Percentiles rank a stretch among this genome's conserved stretches.
These are phyloP conservation scores for Xiphophorus birchmanni DNA, from an alignment of 2,797 vertebrate species.

Conservation along the genomic window DNA sequence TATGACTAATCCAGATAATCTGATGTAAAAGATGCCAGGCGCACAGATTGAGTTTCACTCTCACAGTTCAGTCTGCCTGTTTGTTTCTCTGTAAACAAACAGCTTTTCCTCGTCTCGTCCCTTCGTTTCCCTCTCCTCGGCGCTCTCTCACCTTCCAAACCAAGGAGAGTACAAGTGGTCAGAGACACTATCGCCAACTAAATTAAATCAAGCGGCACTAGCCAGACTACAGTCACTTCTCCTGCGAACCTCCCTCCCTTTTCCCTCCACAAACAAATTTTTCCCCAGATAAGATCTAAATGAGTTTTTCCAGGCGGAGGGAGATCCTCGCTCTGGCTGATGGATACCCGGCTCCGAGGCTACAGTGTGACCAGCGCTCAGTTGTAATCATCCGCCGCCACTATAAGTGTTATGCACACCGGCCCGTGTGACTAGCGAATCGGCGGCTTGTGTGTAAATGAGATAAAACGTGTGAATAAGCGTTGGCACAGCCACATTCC, in stretches of 20 bases:
- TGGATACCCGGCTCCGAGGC: constrained; percentile 68
- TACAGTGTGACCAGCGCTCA: constrained; percentile 59
- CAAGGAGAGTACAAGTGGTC: constrained; percentile 76
- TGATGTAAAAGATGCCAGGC: background rate
- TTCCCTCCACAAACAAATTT: constrained; percentile 76
- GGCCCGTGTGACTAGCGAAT: constrained; percentile 44
- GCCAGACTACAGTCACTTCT: constrained; percentile 68
- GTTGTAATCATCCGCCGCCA: constrained; percentile 70
- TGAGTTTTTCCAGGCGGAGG: constrained; percentile 82
- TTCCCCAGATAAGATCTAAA: constrained; percentile 85
- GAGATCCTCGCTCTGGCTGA: constrained; percentile 74
- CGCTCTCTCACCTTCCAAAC: constrained; percentile 65
- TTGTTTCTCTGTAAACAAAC: constrained; percentile 52
- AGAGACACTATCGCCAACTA: constrained; percentile 76
- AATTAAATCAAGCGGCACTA: constrained; percentile 81
- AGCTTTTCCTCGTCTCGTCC: constrained; percentile 36
- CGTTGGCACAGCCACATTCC: constrained; percentile 57
- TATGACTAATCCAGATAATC: background rate
- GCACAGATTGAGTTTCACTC: constrained; percentile 11
- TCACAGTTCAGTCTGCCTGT: constrained; percentile 13
- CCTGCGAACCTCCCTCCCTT: constrained; percentile 49
- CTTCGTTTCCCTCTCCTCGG: constrained; percentile 36
- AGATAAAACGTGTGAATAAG: constrained; percentile 73
- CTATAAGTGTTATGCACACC: constrained; percentile 51
- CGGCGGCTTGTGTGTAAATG: constrained; percentile 71